Conservation (phyloP, 2,888 invertebrate species). For the Taphrorychus bicolor region DNA sequence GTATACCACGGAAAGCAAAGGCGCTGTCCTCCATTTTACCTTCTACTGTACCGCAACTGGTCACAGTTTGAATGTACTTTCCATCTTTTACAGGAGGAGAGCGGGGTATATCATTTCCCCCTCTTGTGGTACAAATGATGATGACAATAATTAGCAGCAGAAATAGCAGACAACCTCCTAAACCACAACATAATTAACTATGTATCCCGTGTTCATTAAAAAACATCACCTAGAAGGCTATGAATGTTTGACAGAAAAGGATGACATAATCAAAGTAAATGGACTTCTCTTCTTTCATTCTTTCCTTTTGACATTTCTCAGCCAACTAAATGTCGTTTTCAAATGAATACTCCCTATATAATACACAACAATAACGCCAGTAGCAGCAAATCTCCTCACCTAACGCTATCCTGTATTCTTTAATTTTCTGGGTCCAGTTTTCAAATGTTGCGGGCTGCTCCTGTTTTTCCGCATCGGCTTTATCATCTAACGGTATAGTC, state of each 20-base stretch:
- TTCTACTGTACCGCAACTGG: slow-evolving; percentile 80
- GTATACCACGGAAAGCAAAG: slow-evolving; percentile 82
- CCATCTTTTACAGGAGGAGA: slow-evolving; percentile 75
- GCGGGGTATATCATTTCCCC: slow-evolving; percentile 59
- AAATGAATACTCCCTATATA: background rate
- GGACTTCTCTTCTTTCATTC: no score
- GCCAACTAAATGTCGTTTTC: no score
- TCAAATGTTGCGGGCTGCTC: slow-evolving; percentile 32
- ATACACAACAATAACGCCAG: background rate
- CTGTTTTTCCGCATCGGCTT: slow-evolving; percentile 64
- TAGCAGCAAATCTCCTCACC: slow-evolving; percentile 58
- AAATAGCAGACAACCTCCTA: slow-evolving; percentile 61
- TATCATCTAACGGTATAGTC: slow-evolving; percentile 72
- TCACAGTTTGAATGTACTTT: slow-evolving; percentile 73
- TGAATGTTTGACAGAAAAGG: no score
- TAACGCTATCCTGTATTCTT: slow-evolving; percentile 71
- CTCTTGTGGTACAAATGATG: slow-evolving; percentile 69
- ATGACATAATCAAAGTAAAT: no score
- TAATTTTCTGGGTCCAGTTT: slow-evolving; percentile 63
- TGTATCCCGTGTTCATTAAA: no score
- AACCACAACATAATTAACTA: slow-evolving; percentile 42
- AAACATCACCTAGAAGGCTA: no score
- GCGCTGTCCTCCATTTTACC: slow-evolving; percentile 79
- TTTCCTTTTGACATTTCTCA: no score
- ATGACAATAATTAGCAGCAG: slow-evolving; percentile 61